Conservation (phyloP, 2,113 vertebrate species). For the Tetrax tetrax region DNA sequence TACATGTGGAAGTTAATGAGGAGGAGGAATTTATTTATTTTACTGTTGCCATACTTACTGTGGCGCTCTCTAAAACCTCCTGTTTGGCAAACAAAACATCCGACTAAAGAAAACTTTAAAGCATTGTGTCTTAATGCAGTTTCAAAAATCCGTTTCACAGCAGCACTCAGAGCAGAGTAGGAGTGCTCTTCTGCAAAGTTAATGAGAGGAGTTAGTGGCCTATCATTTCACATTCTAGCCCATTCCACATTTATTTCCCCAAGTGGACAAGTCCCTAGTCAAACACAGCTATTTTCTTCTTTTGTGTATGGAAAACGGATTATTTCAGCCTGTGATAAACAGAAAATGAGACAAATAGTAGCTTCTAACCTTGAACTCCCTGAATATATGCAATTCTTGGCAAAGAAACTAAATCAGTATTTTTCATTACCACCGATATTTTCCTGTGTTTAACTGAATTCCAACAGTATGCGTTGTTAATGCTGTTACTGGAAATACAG, state of each 20-base stretch:
- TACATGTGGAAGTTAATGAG: background rate
- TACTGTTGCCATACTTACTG: background rate
- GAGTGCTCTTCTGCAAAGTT: background rate
- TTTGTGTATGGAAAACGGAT: background rate
- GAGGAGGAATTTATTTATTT: conserved; percentile 3
- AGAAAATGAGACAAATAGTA: background rate
- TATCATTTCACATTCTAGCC: background rate
- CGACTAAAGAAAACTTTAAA: background rate
- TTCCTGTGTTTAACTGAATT: background rate
- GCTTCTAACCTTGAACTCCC: background rate
- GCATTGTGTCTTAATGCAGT: background rate
- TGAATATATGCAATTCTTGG: background rate
- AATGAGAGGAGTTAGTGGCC: background rate
- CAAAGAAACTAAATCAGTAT: background rate
- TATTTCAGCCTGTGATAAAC: background rate
- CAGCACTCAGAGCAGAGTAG: background rate
- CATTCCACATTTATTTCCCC: background rate
- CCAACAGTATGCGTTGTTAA: background rate
- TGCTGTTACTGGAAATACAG: background rate
- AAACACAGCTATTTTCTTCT: background rate
- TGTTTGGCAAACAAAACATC: background rate
- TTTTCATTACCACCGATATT: background rate
- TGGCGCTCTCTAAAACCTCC: background rate
- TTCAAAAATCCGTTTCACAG: background rate
- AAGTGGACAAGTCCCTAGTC: background rate